Evolutionary conservation across 2,888 invertebrate species (phyloP).

Genomic region (Desoria tigrina): DNA sequence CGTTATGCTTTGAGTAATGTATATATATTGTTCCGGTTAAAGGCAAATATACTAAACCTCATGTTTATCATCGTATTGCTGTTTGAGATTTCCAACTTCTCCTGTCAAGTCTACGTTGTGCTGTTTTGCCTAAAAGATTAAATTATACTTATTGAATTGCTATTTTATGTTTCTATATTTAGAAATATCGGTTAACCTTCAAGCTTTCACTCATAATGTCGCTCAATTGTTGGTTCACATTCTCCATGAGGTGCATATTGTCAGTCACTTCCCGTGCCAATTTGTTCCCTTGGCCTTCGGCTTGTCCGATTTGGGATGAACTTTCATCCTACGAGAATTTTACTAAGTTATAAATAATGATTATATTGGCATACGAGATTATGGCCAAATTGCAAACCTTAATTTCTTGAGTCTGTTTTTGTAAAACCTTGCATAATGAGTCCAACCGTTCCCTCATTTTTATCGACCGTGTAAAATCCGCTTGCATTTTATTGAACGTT

Average conservation of each 20-base stretch:
- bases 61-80: constrained; percentile 44
- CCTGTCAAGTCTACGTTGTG: constrained; percentile 45
- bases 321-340: constrained; percentile 47
- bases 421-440: constrained; percentile 49
- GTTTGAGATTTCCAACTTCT: constrained; percentile 42
- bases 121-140: constrained; percentile 37
- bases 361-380: neutral
- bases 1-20: too few species aligned
- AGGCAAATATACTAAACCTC: constrained; percentile 38
- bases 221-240: constrained; percentile 45
- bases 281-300: constrained; percentile 49
- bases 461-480: constrained; percentile 44
- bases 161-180: neutral
- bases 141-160: too few species aligned
- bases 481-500: constrained; percentile 38
- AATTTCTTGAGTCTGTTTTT: constrained; percentile 50
- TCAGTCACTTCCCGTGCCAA: constrained; percentile 47
- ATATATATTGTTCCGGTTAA: too few species aligned
- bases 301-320: constrained; percentile 44
- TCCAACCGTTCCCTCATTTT: constrained; percentile 49
- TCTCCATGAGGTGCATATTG: constrained; percentile 52
- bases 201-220: constrained; percentile 47
- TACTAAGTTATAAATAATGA: constrained; percentile 5
- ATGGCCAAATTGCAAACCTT: constrained; percentile 36
- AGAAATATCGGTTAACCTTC: constrained; percentile 40